These are phyloP conservation scores for Andricus grossulariae DNA, from an alignment of 1,140 invertebrate species.

Conservation along the genomic window DNA sequence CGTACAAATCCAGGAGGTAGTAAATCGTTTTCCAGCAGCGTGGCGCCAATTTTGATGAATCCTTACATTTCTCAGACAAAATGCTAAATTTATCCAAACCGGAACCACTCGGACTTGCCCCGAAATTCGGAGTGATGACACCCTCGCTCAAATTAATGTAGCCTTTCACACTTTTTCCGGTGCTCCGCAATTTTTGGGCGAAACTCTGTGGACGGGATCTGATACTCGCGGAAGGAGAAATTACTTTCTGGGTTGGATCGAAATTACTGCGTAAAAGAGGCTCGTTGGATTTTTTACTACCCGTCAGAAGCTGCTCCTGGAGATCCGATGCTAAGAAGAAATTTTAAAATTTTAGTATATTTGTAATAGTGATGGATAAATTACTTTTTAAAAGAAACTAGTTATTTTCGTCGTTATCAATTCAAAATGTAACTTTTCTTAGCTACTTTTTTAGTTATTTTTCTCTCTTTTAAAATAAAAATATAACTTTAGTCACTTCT, in stretches of 20 bases:
- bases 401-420: too few relatives aligned
- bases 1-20: conserved; percentile 93
- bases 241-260: conserved; percentile 70
- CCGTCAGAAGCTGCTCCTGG: conserved; percentile 76
- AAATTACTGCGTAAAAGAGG: conserved; percentile 70
- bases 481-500: too few relatives aligned
- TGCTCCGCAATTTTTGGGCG: conserved; percentile 89
- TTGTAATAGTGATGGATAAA: too few relatives aligned
- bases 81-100: conserved; percentile 78
- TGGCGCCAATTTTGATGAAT: conserved; percentile 78
- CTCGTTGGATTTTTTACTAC: conserved; percentile 72
- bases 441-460: too few relatives aligned
- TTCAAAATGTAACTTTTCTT: too few relatives aligned
- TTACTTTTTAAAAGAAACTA: too few relatives aligned
- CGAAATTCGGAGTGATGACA: conserved; percentile 83
- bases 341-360: too few relatives aligned
- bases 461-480: too few relatives aligned
- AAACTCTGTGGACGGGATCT: conserved; percentile 88
- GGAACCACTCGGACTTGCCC: conserved; percentile 78
- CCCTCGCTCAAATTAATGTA: conserved; percentile 84
- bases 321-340: conserved; percentile 79
- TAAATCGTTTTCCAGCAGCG: conserved; percentile 97
- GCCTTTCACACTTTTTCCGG: conserved; percentile 88
- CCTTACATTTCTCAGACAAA: conserved; percentile 74
- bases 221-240: conserved; percentile 81